Conservation (phyloP, 1,140 invertebrate genomes). For the Psix sp. region DNA sequence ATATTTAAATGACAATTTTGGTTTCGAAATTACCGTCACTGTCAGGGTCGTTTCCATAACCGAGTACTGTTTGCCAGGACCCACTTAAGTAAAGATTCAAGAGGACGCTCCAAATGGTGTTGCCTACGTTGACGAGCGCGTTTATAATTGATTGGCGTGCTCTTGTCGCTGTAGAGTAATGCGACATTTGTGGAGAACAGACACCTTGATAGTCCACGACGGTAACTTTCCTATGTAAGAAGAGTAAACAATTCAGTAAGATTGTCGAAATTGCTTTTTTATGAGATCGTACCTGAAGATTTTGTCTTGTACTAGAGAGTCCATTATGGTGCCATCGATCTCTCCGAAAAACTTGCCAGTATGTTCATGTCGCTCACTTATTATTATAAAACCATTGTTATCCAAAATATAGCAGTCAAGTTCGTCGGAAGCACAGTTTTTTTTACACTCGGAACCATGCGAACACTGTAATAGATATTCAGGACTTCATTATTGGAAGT, state of each 20-base stretch:
- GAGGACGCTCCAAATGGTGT: conserved; percentile 69
- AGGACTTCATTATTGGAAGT: too few species aligned
- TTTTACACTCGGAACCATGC: conserved; percentile 83
- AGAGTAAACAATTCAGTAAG: conserved; percentile 3
- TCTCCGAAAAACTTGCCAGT: conserved; percentile 94
- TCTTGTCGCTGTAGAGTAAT: conserved; percentile 80
- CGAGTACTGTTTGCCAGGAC: conserved; percentile 68
- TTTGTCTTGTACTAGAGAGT: conserved; percentile 91
- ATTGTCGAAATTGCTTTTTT: neutral
- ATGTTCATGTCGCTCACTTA: conserved; percentile 89
- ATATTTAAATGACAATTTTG: too few species aligned
- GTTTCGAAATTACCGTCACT: conserved; percentile 73
- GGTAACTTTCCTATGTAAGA: conserved; percentile 81
- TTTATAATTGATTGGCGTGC: conserved; percentile 69
- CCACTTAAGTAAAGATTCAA: conserved; percentile 71
- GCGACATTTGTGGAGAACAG: conserved; percentile 86
- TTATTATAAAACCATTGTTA: conserved; percentile 95
- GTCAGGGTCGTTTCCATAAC: conserved; percentile 69
- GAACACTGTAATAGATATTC: conserved; percentile 82
- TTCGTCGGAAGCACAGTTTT: conserved; percentile 90
- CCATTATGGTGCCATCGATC: conserved; percentile 96
- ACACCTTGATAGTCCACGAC: conserved; percentile 93
- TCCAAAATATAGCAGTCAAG: conserved; percentile 94
- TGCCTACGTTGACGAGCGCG: conserved; percentile 58
- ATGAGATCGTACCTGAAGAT: conserved; percentile 83